These are phyloP conservation scores for Hypsibius dujardini DNA, from an alignment of 1,140 invertebrate species.

Conservation along the genomic window DNA sequence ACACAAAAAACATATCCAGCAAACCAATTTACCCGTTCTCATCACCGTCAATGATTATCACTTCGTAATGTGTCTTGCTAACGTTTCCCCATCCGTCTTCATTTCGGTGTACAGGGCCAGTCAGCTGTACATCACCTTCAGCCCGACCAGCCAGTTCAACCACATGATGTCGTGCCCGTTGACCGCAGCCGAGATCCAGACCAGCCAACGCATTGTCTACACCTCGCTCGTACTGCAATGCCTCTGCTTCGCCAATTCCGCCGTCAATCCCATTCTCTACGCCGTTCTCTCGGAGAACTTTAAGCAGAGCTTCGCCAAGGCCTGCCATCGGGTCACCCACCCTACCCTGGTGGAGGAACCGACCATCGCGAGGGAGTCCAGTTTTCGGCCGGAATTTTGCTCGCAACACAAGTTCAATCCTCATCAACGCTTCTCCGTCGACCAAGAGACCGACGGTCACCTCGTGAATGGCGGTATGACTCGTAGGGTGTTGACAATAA, in stretches of 20 bases:
- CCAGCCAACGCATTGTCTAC: constrained; percentile 12
- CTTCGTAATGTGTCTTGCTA: no score
- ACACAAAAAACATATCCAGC: no score
- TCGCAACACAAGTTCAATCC: background rate
- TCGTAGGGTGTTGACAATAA: no score
- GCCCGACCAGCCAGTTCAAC: constrained; percentile 19
- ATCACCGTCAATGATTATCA: no score
- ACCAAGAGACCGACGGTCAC: no score
- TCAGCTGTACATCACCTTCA: constrained; percentile 33
- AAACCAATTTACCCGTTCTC: no score
- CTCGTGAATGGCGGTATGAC: no score
- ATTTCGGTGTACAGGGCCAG: constrained; percentile 1
- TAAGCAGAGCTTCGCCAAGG: constrained; percentile 82
- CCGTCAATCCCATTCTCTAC: constrained; percentile 90
- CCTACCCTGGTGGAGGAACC: no score
- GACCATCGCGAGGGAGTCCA: background rate
- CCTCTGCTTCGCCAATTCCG: constrained; percentile 86
- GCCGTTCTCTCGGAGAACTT: constrained; percentile 84
- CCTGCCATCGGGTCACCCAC: constrained; percentile 33
- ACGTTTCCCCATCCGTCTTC: no score
- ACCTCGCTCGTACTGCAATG: constrained; percentile 27
- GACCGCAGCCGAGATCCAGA: background rate
- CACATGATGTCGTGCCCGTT: background rate
- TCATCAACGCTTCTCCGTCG: no score
- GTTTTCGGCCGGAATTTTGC: background rate